phyloP scores from a whole-genome alignment of 2,113 vertebrate genomes.

The Misgurnus anguillicaudatus region DNA sequence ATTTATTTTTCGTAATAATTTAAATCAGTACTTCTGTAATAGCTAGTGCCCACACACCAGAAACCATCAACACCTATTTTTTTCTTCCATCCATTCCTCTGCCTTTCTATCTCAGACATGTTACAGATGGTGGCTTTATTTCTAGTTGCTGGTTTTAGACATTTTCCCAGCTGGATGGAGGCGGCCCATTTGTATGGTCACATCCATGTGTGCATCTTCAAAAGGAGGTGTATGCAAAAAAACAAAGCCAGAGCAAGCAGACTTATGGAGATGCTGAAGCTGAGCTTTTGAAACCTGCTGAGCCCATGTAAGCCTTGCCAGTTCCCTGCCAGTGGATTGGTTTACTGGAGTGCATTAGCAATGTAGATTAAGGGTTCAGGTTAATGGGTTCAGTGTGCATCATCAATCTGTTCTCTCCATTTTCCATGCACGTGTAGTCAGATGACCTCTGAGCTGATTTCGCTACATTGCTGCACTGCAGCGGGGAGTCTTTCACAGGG shows the following conservation, averaged over 20 bases:
- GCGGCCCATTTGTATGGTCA: conserved; percentile 42
- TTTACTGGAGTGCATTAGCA: conserved; percentile 24
- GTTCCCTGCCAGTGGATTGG: conserved; percentile 6
- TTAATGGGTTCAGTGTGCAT: conserved; percentile 34
- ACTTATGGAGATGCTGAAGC: background rate
- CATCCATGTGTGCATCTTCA: too few relatives aligned
- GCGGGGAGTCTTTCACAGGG: conserved; percentile 14
- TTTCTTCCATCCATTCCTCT: background rate
- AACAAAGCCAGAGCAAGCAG: background rate
- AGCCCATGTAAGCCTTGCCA: background rate
- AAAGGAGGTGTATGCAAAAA: background rate
- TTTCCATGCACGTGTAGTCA: conserved; percentile 11
- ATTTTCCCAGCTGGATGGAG: conserved; percentile 40
- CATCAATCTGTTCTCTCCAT: background rate
- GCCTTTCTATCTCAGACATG: conserved; percentile 8
- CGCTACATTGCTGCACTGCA: conserved; percentile 4
- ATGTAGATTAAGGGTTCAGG: conserved; percentile 33
- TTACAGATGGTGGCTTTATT: conserved; percentile 33
- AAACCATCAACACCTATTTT: background rate
- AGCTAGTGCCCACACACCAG: too few relatives aligned
- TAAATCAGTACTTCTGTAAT: too few relatives aligned
- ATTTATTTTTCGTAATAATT: too few relatives aligned
- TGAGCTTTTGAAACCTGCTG: conserved; percentile 3
- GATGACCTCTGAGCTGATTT: conserved; percentile 22
- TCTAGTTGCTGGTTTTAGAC: conserved; percentile 21